A percentile compares a stretch with the other conserved stretches of the same genome.
These are phyloP conservation scores for Brevimyrus niger DNA, from an alignment of 2,113 vertebrate species.

Conservation along the genomic window DNA sequence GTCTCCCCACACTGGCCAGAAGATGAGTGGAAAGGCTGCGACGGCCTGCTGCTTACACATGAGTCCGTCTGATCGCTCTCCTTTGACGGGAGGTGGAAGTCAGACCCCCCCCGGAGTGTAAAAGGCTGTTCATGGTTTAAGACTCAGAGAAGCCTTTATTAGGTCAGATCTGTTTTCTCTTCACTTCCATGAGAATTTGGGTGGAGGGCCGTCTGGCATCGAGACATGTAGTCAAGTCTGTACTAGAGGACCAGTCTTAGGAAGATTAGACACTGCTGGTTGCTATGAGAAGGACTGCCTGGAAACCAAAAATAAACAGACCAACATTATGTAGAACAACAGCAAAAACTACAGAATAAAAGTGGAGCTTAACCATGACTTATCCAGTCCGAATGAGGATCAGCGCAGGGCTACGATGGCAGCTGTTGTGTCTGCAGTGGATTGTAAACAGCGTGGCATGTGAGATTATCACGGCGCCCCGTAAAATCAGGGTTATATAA, in stretches of 20 bases:
- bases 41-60: not conserved
- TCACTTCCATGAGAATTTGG: not conserved
- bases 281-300: not conserved
- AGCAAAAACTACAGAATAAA: not conserved
- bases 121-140: not conserved
- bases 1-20: not conserved
- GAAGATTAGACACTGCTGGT: conserved; percentile 1
- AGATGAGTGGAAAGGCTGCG: not conserved
- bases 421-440: conserved; percentile 28
- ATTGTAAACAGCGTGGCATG: conserved; percentile 19
- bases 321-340: not conserved
- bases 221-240: not conserved
- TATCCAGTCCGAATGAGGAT: not conserved
- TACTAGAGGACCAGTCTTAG: not conserved
- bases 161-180: not conserved
- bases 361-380: not conserved
- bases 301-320: conserved; percentile 3
- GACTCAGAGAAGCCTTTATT: not conserved
- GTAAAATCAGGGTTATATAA: conserved; percentile 38
- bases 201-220: not conserved
- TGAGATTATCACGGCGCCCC: conserved; percentile 31
- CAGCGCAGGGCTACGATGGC: not conserved
- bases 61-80: not conserved
- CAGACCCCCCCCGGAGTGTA: not conserved
- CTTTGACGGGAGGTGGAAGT: not conserved